Evolutionary conservation across 2,113 vertebrate species (phyloP), one percentile per base, ranked within the genome.

Genomic region (Brachyhypopomus gauderio): DNA sequence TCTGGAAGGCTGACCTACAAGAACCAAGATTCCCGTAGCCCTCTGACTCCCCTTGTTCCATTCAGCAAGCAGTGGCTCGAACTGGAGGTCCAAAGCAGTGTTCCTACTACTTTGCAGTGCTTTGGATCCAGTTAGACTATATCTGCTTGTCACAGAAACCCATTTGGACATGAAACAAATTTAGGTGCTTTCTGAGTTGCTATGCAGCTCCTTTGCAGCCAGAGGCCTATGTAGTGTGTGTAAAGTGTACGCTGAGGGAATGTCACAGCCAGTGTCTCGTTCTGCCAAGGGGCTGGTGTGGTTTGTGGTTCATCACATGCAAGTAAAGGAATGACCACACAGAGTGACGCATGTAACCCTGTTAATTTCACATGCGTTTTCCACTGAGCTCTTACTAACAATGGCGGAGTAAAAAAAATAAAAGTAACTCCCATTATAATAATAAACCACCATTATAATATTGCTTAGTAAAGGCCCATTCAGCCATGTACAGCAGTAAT

Each of bases 231-330:
- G 36, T 8, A 20, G 17, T n/a, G 30, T 30, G 30, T 30, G 30
- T 30, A 30, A 30, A 30, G 30, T 30, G 1, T 73, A 55, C 3
- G 27, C 55, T 60, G n/a, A 27, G 20, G 8, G 25, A 45, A 66
- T 1, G 48, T 70, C n/a, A 59, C 76, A 60, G 2, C 11, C 5
- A 22, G 12, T 14, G 45, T 56, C 19, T 14, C 2, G 34, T 66
- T 60, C 45, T 62, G 14, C 56, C 56, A 41, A 14, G 27, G 55
- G 30, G 30, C n/a, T 41, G 64, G 34, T 62, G 77, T 62, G 77
- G 77, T 56, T 55, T 80, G 72, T 71, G 72, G 77, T 63, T 4
- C n/a, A 84, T 72, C 82, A 76, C 82, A 84, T 38, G 70, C 78
- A 66, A 63, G 56, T 20, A n/a, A 8, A 73, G 41, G 73, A 73